Evolutionary conservation across 1,140 invertebrate species (phyloP), one percentile per base, ranked within the genome.

Genomic region (Bilobella aurantiaca): DNA sequence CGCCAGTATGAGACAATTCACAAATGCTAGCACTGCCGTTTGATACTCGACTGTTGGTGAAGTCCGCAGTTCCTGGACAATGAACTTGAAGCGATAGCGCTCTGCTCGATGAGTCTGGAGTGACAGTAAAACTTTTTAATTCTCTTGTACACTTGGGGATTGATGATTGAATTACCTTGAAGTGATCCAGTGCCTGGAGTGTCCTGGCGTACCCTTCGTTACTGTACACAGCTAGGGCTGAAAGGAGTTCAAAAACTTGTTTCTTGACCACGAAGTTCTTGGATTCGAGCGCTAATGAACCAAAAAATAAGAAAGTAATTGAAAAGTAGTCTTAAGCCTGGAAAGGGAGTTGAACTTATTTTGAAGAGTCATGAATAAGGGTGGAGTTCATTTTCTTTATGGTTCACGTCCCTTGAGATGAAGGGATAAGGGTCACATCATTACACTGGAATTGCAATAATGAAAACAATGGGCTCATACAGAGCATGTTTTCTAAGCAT

Each of bases 1-100:
- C n/a, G 90, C 91, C 73, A 95, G 91, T 74, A 97, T 90, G 75
- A 96, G 84, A 77, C 92, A 96, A 82, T 97, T 97, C 78, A 96
- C 87, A 79, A 96, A 95, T 46, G 91, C 91, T 73, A 96, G 81
- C 56, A 97, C 78, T 14, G 91, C 88, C 3, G 89, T 91, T 80
- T 90, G 89, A 80, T 96, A 96, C 74, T 94, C 90, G 30, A 87
- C 80, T 30, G 84, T 83, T 2, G 91, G 85, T 74, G 30, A 8
- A 84, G 59, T 83, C 74, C 87, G 85, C 71, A 97, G 79, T 79
- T 97, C 94, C 63, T 87, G 84, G 56, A 96, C 86, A 53, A 96
- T 85, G 69, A 95, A 82, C 73, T 83, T 87, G 73, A 96, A 86
- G 62, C 93, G 84, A 81, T 96, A 95, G 32, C 92, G 82, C 76